phyloP scores from a whole-genome alignment of 1,140 invertebrate species.

The Paralvinella palmiformis region DNA sequence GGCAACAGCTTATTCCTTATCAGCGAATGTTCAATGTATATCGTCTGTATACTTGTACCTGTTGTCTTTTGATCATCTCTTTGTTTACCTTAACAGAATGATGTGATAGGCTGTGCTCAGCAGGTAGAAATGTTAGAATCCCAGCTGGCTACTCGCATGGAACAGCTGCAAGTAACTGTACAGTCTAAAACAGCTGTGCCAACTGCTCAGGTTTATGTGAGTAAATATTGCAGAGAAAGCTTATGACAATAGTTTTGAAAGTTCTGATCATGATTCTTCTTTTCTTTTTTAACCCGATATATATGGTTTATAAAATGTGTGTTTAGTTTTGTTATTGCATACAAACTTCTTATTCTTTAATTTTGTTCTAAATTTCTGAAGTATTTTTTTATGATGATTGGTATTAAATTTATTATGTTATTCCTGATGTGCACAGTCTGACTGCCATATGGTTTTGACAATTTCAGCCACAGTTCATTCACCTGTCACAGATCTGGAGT shows the following conservation, averaged over 20 bases:
- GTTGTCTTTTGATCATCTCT: neutral
- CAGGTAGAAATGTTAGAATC: slow-evolving; percentile 46
- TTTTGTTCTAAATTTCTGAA: too few relatives aligned
- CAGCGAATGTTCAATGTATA: neutral
- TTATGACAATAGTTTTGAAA: neutral
- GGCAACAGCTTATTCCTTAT: neutral
- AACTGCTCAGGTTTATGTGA: slow-evolving; percentile 51
- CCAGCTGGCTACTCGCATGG: slow-evolving; percentile 43
- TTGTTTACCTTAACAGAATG: slow-evolving; percentile 34
- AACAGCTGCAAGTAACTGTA: slow-evolving; percentile 48
- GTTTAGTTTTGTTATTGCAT: neutral
- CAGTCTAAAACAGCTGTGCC: slow-evolving; percentile 51
- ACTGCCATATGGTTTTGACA: too few relatives aligned
- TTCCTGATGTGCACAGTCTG: too few relatives aligned
- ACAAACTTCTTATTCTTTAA: too few relatives aligned
- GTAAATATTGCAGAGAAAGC: slow-evolving; percentile 15
- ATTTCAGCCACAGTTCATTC: slow-evolving; percentile 52
- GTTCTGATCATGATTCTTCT: neutral
- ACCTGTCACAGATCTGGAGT: slow-evolving; percentile 49
- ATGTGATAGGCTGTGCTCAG: slow-evolving; percentile 49
- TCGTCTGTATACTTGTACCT: neutral
- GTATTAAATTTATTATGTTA: too few relatives aligned
- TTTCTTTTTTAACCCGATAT: too few relatives aligned
- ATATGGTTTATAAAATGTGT: too few relatives aligned
- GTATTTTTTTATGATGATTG: too few relatives aligned